Conservation (phyloP, 2,113 vertebrate genomes). For the Bubo blakistoni region DNA sequence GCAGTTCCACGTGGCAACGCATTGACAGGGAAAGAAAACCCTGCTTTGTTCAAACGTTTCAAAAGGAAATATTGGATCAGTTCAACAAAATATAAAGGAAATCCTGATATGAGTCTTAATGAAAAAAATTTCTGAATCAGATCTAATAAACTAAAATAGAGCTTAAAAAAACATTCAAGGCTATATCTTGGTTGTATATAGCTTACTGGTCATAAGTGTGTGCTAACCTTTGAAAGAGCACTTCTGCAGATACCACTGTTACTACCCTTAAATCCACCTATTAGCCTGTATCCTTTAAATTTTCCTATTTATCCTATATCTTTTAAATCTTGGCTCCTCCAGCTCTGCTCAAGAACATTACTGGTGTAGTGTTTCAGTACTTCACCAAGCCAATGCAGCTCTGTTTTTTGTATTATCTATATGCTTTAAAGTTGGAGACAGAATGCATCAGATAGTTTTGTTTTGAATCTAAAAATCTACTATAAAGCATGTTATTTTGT, state of each 20-base stretch:
- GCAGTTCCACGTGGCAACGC: background rate
- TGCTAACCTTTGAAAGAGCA: background rate
- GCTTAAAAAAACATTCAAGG: background rate
- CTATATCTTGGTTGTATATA: background rate
- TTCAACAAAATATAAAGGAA: background rate
- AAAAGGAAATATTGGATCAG: background rate
- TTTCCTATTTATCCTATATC: background rate
- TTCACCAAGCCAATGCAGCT: background rate
- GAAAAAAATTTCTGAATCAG: background rate
- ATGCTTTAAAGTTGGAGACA: background rate
- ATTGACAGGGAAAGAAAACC: background rate
- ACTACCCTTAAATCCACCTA: background rate
- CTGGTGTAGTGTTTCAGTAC: background rate
- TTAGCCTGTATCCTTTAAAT: background rate
- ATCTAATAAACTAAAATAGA: background rate
- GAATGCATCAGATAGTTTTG: background rate
- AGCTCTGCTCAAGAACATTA: background rate
- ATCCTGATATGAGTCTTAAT: background rate
- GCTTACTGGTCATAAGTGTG: background rate
- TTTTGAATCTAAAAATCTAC: background rate
- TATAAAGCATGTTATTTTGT: background rate
- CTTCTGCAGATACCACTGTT: background rate
- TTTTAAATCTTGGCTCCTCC: background rate
- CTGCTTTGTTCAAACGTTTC: background rate
- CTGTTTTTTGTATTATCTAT: background rate